Evolutionary conservation across 2,888 invertebrate species (phyloP).

Genomic region (Orthosia cruda): DNA sequence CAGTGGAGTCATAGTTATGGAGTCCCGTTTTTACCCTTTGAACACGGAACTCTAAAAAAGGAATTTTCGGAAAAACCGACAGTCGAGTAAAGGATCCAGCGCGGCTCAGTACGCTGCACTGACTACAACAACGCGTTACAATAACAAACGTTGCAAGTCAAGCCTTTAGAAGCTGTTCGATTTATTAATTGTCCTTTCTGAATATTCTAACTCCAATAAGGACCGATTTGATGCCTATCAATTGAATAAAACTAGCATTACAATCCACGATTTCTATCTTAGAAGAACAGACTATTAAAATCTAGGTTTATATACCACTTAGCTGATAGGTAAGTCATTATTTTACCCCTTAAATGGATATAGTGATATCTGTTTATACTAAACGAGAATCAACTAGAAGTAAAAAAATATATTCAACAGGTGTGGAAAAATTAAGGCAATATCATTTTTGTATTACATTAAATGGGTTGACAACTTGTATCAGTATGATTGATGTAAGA

Average conservation of each 20-base stretch:
- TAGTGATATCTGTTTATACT: slow-evolving; percentile 2
- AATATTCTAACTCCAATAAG: not conserved
- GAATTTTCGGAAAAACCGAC: too few species aligned
- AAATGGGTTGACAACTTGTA: not conserved
- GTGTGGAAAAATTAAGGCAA: slow-evolving; percentile 13
- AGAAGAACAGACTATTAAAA: slow-evolving; percentile 30
- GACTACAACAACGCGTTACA: too few species aligned
- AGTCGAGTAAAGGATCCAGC: too few species aligned
- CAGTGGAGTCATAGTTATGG: too few species aligned
- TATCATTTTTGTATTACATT: not conserved
- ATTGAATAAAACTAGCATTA: slow-evolving; percentile 21
- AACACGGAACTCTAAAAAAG: too few species aligned
- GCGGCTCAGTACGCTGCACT: too few species aligned
- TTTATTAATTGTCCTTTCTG: not conserved
- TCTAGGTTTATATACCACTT: slow-evolving; percentile 48
- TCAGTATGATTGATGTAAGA: not conserved
- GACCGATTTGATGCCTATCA: slow-evolving; percentile 22
- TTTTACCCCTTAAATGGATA: slow-evolving; percentile 15
- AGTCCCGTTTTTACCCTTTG: too few species aligned
- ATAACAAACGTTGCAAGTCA: too few species aligned
- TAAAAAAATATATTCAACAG: slow-evolving; percentile 1
- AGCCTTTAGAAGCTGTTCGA: too few species aligned
- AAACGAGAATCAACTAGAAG: not conserved
- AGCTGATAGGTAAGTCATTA: slow-evolving; percentile 23
- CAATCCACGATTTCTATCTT: slow-evolving; percentile 29